Conservation (phyloP, 2,888 invertebrate species). For the Blastobasis adustella region DNA sequence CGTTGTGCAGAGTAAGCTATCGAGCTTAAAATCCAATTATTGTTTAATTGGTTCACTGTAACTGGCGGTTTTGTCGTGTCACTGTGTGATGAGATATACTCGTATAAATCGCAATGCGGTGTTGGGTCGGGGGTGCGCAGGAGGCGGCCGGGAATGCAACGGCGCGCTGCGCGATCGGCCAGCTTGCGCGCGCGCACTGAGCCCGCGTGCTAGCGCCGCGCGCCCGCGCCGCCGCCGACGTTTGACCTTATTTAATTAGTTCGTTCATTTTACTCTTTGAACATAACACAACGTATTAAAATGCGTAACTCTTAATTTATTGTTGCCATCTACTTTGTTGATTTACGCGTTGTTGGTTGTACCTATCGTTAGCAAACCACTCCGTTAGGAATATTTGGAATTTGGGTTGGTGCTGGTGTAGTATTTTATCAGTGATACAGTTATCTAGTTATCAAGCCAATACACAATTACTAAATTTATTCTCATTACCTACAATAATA, state of each 20-base stretch:
- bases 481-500: too few species aligned
- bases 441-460: too few species aligned
- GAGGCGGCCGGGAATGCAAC: conserved; percentile 9
- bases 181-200: conserved; percentile 38
- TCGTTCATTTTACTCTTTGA: conserved; percentile 70
- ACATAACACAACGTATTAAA: conserved; percentile 65
- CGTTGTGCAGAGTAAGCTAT: too few species aligned
- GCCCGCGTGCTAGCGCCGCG: conserved; percentile 27
- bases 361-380: too few species aligned
- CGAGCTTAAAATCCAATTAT: neutral
- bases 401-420: too few species aligned
- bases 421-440: too few species aligned
- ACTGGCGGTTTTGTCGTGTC: neutral
- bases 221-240: conserved; percentile 46
- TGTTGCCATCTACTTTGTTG: conserved; percentile 54
- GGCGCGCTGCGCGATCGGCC: conserved; percentile 33
- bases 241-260: conserved; percentile 75
- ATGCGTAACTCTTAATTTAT: conserved; percentile 61
- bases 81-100: neutral
- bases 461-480: too few species aligned
- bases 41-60: neutral
- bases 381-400: too few species aligned
- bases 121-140: too few species aligned
- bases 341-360: too few species aligned
- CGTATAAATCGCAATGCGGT: conserved; percentile 1